These are phyloP conservation scores for Neosilurus mollespiculum DNA, from an alignment of 2,797 vertebrate genomes.

Conservation along the genomic window DNA sequence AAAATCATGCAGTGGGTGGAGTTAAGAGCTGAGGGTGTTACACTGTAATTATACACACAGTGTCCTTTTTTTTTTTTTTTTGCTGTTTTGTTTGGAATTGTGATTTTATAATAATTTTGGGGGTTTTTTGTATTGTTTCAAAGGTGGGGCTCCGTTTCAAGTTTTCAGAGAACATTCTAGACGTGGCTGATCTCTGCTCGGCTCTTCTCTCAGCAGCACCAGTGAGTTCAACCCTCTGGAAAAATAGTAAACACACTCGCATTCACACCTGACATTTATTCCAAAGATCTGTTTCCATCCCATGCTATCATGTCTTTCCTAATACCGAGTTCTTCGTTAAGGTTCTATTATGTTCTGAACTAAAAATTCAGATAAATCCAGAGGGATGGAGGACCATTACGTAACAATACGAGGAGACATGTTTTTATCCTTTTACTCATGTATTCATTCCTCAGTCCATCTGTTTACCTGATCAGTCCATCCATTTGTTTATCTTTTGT, in stretches of 20 bases:
- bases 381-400: neutral
- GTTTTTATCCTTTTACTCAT: neutral
- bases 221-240: slow-evolving; percentile 50
- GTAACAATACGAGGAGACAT: neutral
- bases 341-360: too few relatives aligned
- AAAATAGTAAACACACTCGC: neutral
- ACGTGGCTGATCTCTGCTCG: slow-evolving; percentile 60
- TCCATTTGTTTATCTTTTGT: neutral
- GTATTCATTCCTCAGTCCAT: neutral
- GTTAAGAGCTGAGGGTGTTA: too few relatives aligned
- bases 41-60: too few relatives aligned
- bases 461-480: neutral
- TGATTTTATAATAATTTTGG: neutral
- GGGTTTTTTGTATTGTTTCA: too few relatives aligned
- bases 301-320: too few relatives aligned
- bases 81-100: neutral
- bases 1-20: too few relatives aligned
- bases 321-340: too few relatives aligned
- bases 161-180: slow-evolving; percentile 67
- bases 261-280: neutral
- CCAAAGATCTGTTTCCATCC: neutral
- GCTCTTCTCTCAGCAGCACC: slow-evolving; percentile 40
- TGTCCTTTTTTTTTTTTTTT: too few relatives aligned
- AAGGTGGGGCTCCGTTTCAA: slow-evolving; percentile 52
- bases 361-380: neutral